These are phyloP conservation scores for Toxotes chatareus DNA, from an alignment of 2,113 vertebrate genomes.

Conservation along the genomic window DNA sequence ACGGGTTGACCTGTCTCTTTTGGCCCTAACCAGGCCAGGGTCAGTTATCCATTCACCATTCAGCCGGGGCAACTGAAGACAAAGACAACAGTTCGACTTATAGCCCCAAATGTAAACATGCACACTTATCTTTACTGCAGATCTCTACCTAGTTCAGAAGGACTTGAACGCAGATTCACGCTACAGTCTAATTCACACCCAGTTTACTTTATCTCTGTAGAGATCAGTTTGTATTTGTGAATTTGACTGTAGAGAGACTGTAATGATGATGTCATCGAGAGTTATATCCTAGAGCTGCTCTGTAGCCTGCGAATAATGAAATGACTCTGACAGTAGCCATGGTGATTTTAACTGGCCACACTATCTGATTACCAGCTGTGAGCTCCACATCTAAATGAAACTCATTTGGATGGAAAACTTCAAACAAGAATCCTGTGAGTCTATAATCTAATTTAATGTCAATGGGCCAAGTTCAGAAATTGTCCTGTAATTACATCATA, in stretches of 20 bases:
- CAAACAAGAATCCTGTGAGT: not conserved
- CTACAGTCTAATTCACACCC: not conserved
- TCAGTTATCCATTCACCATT: conserved; percentile 27
- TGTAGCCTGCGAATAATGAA: not conserved
- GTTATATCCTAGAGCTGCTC: not conserved
- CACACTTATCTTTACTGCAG: not conserved
- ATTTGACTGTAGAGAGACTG: not conserved
- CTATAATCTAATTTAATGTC: conserved; percentile 9
- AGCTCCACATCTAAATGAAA: conserved; percentile 2
- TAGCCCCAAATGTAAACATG: conserved; percentile 11
- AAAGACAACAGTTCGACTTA: conserved; percentile 36
- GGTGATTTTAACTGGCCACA: conserved; percentile 19
- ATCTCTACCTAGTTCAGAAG: conserved; percentile 3
- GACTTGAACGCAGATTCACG: not conserved
- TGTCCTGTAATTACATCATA: not conserved
- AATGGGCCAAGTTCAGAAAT: not conserved
- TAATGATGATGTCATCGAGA: conserved; percentile 1
- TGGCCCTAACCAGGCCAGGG: conserved; percentile 16
- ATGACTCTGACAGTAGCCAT: conserved; percentile 11
- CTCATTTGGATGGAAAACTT: conserved; percentile 3
- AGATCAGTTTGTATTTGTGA: not conserved
- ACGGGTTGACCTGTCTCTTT: conserved; percentile 20
- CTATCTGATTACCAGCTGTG: conserved; percentile 23
- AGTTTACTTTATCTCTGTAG: not conserved
- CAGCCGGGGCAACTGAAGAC: conserved; percentile 10